These are phyloP conservation scores for Anolis apletophallus DNA, from an alignment of 2,797 vertebrate genomes.

Conservation along the genomic window DNA sequence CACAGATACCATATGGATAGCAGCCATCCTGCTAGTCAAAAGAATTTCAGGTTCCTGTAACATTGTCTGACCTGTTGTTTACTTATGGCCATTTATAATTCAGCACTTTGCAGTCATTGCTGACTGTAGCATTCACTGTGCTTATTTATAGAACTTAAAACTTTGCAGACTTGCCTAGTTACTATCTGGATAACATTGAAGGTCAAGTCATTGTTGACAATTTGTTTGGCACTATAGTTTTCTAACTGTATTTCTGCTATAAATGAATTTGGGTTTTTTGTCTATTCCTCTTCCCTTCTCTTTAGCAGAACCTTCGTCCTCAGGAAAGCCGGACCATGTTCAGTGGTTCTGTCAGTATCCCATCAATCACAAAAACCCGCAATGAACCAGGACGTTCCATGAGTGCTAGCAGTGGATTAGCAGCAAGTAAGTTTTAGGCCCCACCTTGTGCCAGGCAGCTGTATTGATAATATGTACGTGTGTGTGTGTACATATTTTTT, in stretches of 20 bases:
- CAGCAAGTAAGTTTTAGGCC: constrained; percentile 88
- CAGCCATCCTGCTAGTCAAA: background rate
- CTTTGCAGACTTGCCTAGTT: constrained; percentile 37
- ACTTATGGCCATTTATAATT: constrained; percentile 74
- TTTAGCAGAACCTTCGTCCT: constrained; percentile 89
- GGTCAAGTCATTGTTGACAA: background rate
- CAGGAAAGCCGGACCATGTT: constrained; percentile 94
- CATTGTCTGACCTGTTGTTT: constrained; percentile 22
- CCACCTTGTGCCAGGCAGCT: background rate
- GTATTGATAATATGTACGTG: background rate
- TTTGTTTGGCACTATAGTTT: background rate
- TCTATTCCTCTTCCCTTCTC: constrained; percentile 54
- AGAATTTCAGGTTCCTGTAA: background rate
- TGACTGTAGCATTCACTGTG: constrained; percentile 50
- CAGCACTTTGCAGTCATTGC: constrained; percentile 31
- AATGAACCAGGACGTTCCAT: constrained; percentile 95
- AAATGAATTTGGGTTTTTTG: constrained; percentile 19
- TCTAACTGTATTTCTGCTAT: background rate
- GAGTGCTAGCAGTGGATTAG: constrained; percentile 96
- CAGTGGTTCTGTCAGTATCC: constrained; percentile 97
- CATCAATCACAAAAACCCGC: constrained; percentile 94
- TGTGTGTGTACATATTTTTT: too few relatives aligned
- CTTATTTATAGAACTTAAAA: constrained; percentile 34
- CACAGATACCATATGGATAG: background rate
- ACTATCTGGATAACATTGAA: constrained; percentile 53